Evolutionary conservation across 2,797 vertebrate species (phyloP).

Genomic region (Strix occidentalis): DNA sequence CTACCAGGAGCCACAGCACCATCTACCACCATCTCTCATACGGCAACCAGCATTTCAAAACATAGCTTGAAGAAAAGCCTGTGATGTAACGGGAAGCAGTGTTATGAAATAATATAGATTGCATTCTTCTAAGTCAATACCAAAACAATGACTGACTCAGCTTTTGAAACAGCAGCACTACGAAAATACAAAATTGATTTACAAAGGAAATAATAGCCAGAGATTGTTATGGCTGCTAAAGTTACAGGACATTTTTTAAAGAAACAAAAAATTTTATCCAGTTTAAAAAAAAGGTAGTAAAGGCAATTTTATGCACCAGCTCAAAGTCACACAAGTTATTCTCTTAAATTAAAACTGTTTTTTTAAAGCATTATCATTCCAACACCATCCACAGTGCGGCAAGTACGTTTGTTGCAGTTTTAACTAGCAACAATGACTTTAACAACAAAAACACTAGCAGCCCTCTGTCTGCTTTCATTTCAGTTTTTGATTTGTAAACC

Average conservation of each 20-base stretch:
- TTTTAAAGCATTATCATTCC: neutral
- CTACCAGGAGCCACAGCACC: neutral
- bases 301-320: neutral
- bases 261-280: neutral
- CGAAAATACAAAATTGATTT: conserved; percentile 35
- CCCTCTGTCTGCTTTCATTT: neutral
- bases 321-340: neutral
- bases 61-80: neutral
- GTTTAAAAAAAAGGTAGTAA: neutral
- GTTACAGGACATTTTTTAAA: neutral
- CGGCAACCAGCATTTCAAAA: neutral
- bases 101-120: conserved; percentile 23
- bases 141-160: neutral
- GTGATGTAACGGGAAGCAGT: conserved; percentile 15
- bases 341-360: neutral
- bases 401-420: neutral
- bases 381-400: neutral
- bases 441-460: neutral
- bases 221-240: neutral
- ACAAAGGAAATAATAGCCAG: neutral
- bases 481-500: neutral
- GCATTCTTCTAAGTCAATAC: conserved; percentile 29
- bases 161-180: conserved; percentile 3
- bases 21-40: neutral
- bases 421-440: neutral